Percentiles rank a stretch among this genome's conserved stretches.
These are phyloP conservation scores for Actinia tenebrosa DNA, from an alignment of 64 coral and sea anemone species.

Conservation along the genomic window DNA sequence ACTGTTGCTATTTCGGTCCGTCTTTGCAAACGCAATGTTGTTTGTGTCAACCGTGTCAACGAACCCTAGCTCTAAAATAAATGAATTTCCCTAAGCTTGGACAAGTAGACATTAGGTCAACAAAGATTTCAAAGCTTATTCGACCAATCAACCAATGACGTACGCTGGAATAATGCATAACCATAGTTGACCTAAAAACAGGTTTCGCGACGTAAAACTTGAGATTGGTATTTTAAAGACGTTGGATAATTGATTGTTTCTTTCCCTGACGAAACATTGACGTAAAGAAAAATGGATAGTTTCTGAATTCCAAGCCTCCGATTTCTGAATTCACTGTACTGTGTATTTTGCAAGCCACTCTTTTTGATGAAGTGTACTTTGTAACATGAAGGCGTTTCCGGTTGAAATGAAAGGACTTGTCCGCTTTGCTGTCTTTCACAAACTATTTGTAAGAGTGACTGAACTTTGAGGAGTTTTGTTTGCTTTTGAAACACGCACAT, in stretches of 20 bases:
- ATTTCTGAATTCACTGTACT: neutral
- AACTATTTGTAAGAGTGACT: neutral
- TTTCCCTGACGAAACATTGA: neutral
- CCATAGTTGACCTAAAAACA: slow-evolving; percentile 29
- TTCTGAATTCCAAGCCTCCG: neutral
- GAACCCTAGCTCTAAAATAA: slow-evolving; percentile 66
- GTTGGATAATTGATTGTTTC: neutral
- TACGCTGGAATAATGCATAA: neutral
- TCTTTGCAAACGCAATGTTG: slow-evolving; percentile 37
- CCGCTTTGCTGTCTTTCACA: neutral
- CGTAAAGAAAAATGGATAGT: neutral
- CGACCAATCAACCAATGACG: slow-evolving; percentile 48
- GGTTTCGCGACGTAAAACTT: neutral
- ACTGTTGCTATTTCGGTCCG: slow-evolving; percentile 67
- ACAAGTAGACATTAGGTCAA: slow-evolving; percentile 66
- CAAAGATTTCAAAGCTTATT: slow-evolving; percentile 23
- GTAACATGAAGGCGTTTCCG: slow-evolving; percentile 3
- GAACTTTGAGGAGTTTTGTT: neutral
- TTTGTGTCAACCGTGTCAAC: slow-evolving; percentile 71
- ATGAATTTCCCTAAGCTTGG: slow-evolving; percentile 73
- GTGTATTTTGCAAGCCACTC: slow-evolving; percentile 1
- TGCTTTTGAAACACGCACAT: neutral
- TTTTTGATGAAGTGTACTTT: slow-evolving; percentile 1
- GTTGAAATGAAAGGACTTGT: neutral
- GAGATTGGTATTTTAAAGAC: slow-evolving; percentile 2